Evolutionary conservation across 2,113 vertebrate species (phyloP), one percentile per base, ranked within the genome.

Genomic region (Heterotilapia buettikoferi): DNA sequence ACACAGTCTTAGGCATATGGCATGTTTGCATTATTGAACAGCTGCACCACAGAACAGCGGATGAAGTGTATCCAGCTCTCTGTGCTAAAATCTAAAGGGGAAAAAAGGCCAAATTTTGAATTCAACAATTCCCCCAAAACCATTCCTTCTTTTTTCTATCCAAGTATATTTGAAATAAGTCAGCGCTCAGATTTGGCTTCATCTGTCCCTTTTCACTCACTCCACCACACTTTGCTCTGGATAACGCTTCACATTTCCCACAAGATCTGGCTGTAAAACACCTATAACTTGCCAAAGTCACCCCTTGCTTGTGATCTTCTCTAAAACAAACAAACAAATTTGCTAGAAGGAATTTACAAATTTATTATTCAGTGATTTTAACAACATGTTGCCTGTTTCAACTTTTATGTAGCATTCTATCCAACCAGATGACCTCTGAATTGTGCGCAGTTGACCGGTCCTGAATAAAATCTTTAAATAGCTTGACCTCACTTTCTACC

Each of bases 381-480:
- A n/a, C 14, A 78, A 50, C 26, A 78, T 52, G 73, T 78, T 78
- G 4, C 45, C 45, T 2, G 5, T 33, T 52, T 13, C 47, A 81
- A n/a, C 40, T 82, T 86, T 86, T 80, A 79, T 88, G 83, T 38
- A 73, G 45, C 47, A 16, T 40, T 29, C 26, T 19, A 73, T 79
- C 86, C 59, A 47, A 29, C 53, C 11, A 56, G 54, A 9, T 52
- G 59, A 89, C 71, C 88, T 86, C 63, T 83, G 45, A 79, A 88
- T 82, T 87, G 57, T 53, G 80, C 80, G 50, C 83, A 84, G 45
- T 76, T 92, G 90, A 93, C 90, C 79, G 78, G 63, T 90, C 38
- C 85, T 84, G 84, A 29, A 85, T 83, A 33, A 63, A 90, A 92
- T 93, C 88, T 88, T 91, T 92, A 90, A 93, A 92, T 90, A 95